Base-by-base conservation (phyloP, 1,140 invertebrate species). In the Drosophila sp. region DNA sequence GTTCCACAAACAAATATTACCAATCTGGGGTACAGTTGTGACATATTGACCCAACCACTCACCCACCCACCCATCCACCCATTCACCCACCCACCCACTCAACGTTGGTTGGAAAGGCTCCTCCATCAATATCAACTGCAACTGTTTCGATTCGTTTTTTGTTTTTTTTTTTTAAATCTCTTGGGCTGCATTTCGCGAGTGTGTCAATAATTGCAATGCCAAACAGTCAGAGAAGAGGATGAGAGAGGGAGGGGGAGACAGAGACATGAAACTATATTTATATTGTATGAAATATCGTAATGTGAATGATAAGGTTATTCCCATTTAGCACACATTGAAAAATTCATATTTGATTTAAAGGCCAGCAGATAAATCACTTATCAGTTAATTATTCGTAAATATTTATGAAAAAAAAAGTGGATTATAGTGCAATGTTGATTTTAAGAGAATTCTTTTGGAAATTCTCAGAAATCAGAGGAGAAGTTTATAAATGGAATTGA, bases 181-280 rank as follows among this genome's bases (percentile, higher is more conserved):
- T 32, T 60, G 79, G 78, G 76, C 30, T 66, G 69, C 63, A 68
- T 81, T 86, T 67, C 75, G 78, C 68, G 64, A 81, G 73, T 87
- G 68, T 82, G 84, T 84, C 84, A 87, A 87, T 89, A 87, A 89
- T 87, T 83, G 77, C 76, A 72, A 76, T 29, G 72, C 66, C 64
- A 70, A 76, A 82, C 66, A 82, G 61, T 61, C 69, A 60, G 54
- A 25, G 8, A 40, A 55, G 29, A 32, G 65, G 56, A 35, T 30
- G 38, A 32, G 63, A 25, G 5, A 60, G n/a, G 6, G 25, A 63
- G 66, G 66, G 27, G 50, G 10, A 44, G 17, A 23, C 41, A 23
- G 41, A 8, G 44, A 47, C 17, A 47, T 47, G 17, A 47, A 25
- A 25, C 44, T 47, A 47, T 27, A 50, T 50, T 8, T 47, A 50